Evolutionary conservation across 92 coral and sea anemone species (phyloP).

Genomic region (Parazoanthus atlanticus): DNA sequence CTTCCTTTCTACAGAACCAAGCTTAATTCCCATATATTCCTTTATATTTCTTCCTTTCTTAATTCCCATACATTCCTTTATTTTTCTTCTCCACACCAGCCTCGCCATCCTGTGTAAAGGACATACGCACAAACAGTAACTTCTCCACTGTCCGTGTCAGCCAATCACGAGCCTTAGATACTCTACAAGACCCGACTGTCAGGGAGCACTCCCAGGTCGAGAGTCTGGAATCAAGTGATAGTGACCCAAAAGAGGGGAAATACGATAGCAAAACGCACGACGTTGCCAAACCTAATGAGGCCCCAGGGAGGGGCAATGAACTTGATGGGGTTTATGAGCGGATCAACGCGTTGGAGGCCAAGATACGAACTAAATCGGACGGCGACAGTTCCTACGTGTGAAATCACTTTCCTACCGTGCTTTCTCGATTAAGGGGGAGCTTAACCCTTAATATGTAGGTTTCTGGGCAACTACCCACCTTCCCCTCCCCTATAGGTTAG

Average conservation of each 20-base stretch:
- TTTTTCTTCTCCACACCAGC: not conserved
- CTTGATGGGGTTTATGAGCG: slow-evolving; percentile 58
- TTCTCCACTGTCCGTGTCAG: slow-evolving; percentile 58
- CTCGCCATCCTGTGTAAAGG: slow-evolving; percentile 24
- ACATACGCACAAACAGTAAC: slow-evolving; percentile 2
- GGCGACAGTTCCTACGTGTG: slow-evolving; percentile 45
- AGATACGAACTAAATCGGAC: slow-evolving; percentile 47
- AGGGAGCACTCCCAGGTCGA: slow-evolving; percentile 19
- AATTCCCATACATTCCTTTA: not conserved
- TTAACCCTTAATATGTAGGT: no score
- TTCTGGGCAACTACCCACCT: no score
- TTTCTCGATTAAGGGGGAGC: no score
- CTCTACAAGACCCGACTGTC: slow-evolving; percentile 52
- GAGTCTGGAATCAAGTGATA: slow-evolving; percentile 33
- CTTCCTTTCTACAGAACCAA: no score
- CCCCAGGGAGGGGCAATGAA: slow-evolving; percentile 48
- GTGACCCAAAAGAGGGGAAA: slow-evolving; percentile 8
- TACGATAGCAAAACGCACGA: not conserved
- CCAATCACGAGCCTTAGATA: slow-evolving; percentile 74
- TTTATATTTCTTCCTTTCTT: not conserved
- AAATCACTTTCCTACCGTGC: not conserved
- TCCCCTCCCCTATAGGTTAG: no score
- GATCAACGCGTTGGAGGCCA: slow-evolving; percentile 70
- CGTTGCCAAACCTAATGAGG: not conserved
- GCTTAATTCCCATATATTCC: no score